Base-by-base conservation (phyloP, 23 tunicate species). In the Trididemnum nubilum region DNA sequence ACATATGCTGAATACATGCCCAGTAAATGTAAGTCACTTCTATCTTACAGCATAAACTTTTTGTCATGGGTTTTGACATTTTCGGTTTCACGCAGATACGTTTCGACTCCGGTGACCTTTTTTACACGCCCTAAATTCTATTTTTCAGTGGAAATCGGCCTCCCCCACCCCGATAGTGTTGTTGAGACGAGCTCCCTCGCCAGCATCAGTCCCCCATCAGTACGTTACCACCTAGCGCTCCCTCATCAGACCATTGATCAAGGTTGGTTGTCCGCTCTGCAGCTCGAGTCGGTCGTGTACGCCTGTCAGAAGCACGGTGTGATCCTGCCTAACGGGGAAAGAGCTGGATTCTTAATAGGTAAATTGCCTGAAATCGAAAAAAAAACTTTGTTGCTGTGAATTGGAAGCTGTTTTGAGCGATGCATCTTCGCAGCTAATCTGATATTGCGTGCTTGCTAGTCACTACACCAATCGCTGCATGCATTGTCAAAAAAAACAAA, bases 281-380 rank as follows among this genome's bases (percentile, higher is more conserved):
- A 94, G 57, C 78, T 94, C 38, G 98, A 94, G 70, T 72, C 90
- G 23, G 52, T 94, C 65, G 76, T 69, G 7, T 94, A 94, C 40
- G 94, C 98, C 25, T 79, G 90, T 34, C 98, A 94, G 34, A 88
- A 84, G 52, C 94, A 94, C 52, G 39, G 36, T 28, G 66, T 69
- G 24, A 84, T 84, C 67, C 38, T 88, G 31, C 90, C 87, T 4
- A 58, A 27, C 31, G 90, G 94, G 19, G 94, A 88, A 66, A 79
- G 98, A 72, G 89, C 89, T n/a, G 98, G 98, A 36, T 94, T 50
- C 57, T 72, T 92, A 34, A 87, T 92, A 34, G 97, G 97, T 92
- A 12, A 22, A 85, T 70, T 71, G 54, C 54, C 15, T n/a, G n/a
- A n/a, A n/a, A n/a, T n/a, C n/a, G n/a, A n/a, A n/a, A n/a, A n/a